Percentiles rank a stretch among this genome's conserved stretches.
Evolutionary conservation across 2,113 vertebrate species (phyloP).

Genomic region (Fregetta grallaria): DNA sequence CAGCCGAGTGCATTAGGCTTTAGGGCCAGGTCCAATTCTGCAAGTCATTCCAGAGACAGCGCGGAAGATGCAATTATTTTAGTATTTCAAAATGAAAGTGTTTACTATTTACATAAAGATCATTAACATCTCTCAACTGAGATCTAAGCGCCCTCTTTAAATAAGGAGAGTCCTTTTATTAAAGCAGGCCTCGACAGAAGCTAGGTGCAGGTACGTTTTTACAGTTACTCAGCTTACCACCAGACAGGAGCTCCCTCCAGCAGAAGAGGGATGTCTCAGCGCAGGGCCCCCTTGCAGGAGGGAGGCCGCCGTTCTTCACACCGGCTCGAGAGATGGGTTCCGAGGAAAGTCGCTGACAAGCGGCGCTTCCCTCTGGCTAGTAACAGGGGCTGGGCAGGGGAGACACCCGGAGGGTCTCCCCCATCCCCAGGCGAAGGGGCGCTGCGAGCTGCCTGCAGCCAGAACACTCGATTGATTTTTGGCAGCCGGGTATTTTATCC

Average conservation of each 20-base stretch:
- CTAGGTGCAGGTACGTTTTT: not conserved
- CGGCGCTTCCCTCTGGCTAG: not conserved
- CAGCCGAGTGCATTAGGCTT: not conserved
- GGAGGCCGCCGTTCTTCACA: not conserved
- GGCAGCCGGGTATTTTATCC: too few species aligned
- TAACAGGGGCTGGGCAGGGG: accelerated
- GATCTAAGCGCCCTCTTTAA: not conserved
- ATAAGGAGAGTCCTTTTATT: not conserved
- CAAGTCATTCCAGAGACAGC: not conserved
- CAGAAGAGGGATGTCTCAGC: not conserved
- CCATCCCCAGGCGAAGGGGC: not conserved
- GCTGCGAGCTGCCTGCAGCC: not conserved
- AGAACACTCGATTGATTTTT: accelerated
- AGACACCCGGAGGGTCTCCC: not conserved
- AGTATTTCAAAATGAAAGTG: not conserved
- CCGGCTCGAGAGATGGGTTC: accelerated
- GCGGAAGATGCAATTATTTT: not conserved
- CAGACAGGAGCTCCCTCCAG: not conserved
- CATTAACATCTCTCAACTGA: not conserved
- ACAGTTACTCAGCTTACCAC: not conserved
- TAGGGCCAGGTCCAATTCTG: not conserved
- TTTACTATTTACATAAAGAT: not conserved
- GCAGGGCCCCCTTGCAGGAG: too few species aligned
- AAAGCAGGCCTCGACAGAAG: not conserved
- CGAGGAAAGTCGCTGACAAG: not conserved